Evolutionary conservation across 2,888 invertebrate species (phyloP).

Genomic region (Sylvicola cinctus): DNA sequence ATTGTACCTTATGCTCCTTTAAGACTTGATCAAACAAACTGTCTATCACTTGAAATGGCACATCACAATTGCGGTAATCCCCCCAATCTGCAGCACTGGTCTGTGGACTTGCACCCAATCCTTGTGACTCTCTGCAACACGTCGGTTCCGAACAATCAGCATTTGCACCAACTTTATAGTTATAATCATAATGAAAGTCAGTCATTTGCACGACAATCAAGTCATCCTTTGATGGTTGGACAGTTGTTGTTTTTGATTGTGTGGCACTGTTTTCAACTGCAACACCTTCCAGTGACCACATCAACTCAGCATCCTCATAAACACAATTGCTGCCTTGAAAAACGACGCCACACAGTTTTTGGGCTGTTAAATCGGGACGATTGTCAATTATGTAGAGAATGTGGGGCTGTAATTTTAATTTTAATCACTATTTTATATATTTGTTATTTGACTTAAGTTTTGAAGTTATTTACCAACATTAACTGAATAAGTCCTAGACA

Average conservation of each 20-base stretch:
- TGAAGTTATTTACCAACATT: no score
- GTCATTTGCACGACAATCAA: constrained; percentile 17
- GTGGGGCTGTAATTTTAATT: background rate
- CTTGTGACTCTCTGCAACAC: constrained; percentile 41
- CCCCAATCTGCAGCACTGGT: constrained; percentile 57
- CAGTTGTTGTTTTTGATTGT: constrained; percentile 14
- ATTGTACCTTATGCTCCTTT: constrained; percentile 12
- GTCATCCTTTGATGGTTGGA: constrained; percentile 9
- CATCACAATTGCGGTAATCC: constrained; percentile 57
- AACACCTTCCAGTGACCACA: constrained; percentile 15
- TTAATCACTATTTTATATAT: no score
- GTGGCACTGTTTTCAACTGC: constrained; percentile 6
- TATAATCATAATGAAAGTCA: constrained; percentile 57
- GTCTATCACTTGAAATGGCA: constrained; percentile 45
- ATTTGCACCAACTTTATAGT: constrained; percentile 43
- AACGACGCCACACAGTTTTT: constrained; percentile 21
- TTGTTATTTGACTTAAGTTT: no score
- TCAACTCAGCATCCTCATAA: constrained; percentile 11
- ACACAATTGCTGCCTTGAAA: constrained; percentile 16
- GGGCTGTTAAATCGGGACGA: constrained; percentile 28
- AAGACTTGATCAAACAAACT: constrained; percentile 40
- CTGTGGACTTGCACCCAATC: constrained; percentile 5
- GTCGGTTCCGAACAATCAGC: constrained; percentile 53
- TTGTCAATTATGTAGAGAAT: constrained; percentile 20
- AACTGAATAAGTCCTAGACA: no score